Conservation (phyloP, 2,797 vertebrate genomes). For the Valencia hispanica region DNA sequence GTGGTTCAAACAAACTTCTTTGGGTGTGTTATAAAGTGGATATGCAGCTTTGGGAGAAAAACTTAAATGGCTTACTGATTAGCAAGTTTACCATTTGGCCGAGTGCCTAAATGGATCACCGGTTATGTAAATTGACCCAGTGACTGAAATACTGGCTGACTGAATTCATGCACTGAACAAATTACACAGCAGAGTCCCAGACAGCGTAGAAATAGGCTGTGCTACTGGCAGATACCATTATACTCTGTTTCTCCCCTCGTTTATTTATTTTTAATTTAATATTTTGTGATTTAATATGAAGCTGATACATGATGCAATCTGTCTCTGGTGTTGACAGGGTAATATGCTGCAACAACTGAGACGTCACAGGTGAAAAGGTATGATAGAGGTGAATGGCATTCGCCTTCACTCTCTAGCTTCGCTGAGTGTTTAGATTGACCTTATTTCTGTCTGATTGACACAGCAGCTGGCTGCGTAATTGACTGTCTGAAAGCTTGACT, state of each 20-base stretch:
- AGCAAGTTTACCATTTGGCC: slow-evolving; percentile 12
- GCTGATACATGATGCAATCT: not conserved
- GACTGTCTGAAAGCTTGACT: slow-evolving; percentile 40
- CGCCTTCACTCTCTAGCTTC: slow-evolving; percentile 13
- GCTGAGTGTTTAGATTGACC: slow-evolving; percentile 34
- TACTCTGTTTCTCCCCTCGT: not conserved
- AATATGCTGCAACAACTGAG: slow-evolving; percentile 4
- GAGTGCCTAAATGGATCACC: slow-evolving; percentile 34
- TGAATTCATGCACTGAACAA: slow-evolving; percentile 14
- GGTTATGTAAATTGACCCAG: slow-evolving; percentile 36
- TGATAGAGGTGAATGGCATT: slow-evolving; percentile 9
- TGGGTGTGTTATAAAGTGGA: not conserved
- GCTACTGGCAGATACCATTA: slow-evolving; percentile 8
- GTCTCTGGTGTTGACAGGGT: not conserved
- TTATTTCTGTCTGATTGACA: slow-evolving; percentile 34
- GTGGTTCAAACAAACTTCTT: not conserved
- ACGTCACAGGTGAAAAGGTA: slow-evolving; percentile 17
- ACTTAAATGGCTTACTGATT: slow-evolving; percentile 16
- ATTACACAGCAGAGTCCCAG: slow-evolving; percentile 7
- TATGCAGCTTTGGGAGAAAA: not conserved
- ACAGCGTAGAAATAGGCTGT: slow-evolving; percentile 13
- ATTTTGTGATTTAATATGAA: slow-evolving; percentile 13
- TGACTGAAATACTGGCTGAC: slow-evolving; percentile 29
- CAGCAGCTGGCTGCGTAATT: slow-evolving; percentile 44
- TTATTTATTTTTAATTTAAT: not conserved